Conservation (phyloP, 2,113 vertebrate genomes). For the Channa argus region DNA sequence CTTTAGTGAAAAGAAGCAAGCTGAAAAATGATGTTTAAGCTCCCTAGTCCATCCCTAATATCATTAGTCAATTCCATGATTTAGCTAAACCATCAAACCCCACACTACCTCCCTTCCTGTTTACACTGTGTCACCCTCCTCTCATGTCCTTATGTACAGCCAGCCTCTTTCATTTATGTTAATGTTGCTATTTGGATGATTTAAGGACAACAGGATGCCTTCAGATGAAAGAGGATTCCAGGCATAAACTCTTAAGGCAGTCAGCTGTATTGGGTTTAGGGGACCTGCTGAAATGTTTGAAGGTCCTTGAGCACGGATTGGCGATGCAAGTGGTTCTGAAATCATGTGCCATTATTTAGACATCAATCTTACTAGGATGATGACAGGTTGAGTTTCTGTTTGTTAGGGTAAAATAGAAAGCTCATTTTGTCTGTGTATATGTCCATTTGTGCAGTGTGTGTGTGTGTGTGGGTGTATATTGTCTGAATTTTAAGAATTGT, state of each 20-base stretch:
- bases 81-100: constrained; percentile 29
- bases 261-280: constrained; percentile 13
- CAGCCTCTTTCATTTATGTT: constrained; percentile 15
- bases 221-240: constrained; percentile 34
- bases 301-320: constrained; percentile 47
- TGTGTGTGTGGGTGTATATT: constrained; percentile 7
- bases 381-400: constrained; percentile 25
- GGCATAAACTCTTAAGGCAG: constrained; percentile 28
- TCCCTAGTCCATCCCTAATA: not conserved
- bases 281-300: constrained; percentile 23
- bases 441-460: not conserved
- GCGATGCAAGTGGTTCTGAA: constrained; percentile 38
- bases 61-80: constrained; percentile 24
- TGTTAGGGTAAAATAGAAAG: constrained; percentile 13
- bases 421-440: constrained; percentile 1
- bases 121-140: not conserved
- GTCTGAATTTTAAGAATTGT: constrained; percentile 23
- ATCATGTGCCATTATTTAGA: constrained; percentile 54
- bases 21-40: constrained; percentile 13
- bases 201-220: constrained; percentile 47
- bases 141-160: constrained; percentile 2
- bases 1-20: not conserved
- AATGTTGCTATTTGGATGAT: constrained; percentile 22
- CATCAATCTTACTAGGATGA: constrained; percentile 36
- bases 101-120: constrained; percentile 40